These are phyloP conservation scores for Bombus superbus DNA, from an alignment of 1,140 invertebrate species.

Conservation along the genomic window DNA sequence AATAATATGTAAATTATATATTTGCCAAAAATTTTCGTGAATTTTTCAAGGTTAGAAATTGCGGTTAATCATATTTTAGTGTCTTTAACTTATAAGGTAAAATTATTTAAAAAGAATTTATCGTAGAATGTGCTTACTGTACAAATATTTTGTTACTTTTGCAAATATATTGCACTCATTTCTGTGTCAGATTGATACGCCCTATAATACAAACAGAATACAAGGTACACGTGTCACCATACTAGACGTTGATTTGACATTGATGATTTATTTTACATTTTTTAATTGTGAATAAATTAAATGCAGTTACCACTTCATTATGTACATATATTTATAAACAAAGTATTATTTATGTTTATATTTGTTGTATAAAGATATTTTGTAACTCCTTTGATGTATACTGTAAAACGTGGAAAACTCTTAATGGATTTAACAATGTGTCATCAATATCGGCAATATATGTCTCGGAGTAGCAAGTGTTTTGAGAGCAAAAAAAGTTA, in stretches of 20 bases:
- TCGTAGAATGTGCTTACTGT: not conserved
- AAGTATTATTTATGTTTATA: not conserved
- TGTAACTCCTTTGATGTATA: not conserved
- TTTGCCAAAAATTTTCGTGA: not conserved
- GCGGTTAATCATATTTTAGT: not conserved
- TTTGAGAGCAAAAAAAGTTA: not conserved
- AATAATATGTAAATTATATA: no score
- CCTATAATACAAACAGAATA: not conserved
- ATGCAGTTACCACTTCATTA: not conserved
- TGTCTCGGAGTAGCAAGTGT: not conserved
- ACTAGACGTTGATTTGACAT: not conserved
- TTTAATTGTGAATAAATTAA: not conserved
- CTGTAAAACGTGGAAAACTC: not conserved
- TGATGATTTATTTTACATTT: not conserved
- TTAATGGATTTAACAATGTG: not conserved
- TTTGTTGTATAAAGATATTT: not conserved
- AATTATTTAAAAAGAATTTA: not conserved
- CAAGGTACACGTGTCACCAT: not conserved
- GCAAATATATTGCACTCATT: not conserved
- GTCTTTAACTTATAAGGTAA: not conserved
- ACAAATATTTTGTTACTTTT: not conserved
- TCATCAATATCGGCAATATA: not conserved
- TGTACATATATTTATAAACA: not conserved
- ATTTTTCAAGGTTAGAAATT: constrained; percentile 16
- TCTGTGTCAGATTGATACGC: no score